Conservation (phyloP, 2,113 vertebrate genomes). For the Nyctereutes procyonoides region DNA sequence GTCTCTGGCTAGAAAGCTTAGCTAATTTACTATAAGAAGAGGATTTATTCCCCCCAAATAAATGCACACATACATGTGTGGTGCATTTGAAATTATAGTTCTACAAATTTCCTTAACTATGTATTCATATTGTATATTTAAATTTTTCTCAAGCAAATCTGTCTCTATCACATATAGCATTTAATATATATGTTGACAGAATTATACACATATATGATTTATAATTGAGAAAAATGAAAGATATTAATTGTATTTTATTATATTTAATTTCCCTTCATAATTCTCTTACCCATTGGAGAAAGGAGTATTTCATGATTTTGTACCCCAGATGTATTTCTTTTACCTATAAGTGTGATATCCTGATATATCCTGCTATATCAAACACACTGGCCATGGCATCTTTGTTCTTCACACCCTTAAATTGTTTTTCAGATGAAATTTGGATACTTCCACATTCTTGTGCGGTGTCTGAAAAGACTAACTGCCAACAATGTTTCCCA, state of each 20-base stretch:
- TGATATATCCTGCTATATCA: neutral
- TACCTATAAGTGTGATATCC: neutral
- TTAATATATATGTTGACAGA: neutral
- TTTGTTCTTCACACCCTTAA: neutral
- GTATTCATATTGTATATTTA: neutral
- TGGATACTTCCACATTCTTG: neutral
- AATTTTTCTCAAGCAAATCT: neutral
- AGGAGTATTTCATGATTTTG: neutral
- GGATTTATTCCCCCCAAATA: neutral
- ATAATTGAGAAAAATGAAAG: neutral
- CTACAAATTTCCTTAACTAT: neutral
- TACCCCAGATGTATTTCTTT: neutral
- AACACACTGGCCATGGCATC: neutral
- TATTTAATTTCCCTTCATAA: neutral
- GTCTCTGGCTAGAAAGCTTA: neutral
- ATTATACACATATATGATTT: neutral
- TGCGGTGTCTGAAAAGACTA: neutral
- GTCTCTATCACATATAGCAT: neutral
- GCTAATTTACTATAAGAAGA: neutral
- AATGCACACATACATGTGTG: neutral
- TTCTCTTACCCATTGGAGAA: neutral
- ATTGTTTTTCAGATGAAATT: neutral
- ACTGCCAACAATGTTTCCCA: neutral
- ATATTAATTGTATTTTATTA: neutral
- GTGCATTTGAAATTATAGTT: conserved; percentile 2